Conservation (phyloP, 30 jellyfish, hydroid and myxozoan species). For the Hydractinia echinata region DNA sequence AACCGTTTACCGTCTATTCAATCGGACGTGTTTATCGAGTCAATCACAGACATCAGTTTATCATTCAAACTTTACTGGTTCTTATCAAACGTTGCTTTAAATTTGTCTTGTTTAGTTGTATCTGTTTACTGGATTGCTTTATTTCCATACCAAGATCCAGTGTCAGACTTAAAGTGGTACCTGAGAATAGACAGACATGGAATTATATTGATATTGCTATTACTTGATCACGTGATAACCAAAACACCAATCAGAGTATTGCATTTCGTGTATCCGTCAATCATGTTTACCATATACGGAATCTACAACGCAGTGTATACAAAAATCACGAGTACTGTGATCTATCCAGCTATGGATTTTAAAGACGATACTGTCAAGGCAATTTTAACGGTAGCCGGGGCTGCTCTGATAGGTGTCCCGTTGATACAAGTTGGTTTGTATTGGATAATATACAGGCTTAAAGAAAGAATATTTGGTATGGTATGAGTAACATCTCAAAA, state of each 20-base stretch:
- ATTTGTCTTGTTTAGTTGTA: not conserved
- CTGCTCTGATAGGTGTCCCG: slow-evolving; percentile 4
- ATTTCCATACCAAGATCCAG: not conserved
- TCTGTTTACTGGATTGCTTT: slow-evolving; percentile 21
- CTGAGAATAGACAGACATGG: slow-evolving; percentile 19
- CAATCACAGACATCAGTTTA: not conserved
- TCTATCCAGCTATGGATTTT: slow-evolving; percentile 18
- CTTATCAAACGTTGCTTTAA: slow-evolving; percentile 16
- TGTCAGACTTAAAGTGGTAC: slow-evolving; percentile 13
- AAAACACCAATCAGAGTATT: slow-evolving; percentile 30
- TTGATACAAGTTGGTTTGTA: slow-evolving; percentile 23
- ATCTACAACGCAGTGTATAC: slow-evolving; percentile 15
- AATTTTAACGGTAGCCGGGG: not conserved
- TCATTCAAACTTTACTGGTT: slow-evolving; percentile 19
- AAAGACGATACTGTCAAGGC: not conserved
- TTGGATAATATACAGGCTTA: slow-evolving; percentile 22
- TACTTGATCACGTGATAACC: slow-evolving; percentile 25
- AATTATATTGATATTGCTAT: slow-evolving; percentile 1
- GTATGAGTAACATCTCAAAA: not conserved
- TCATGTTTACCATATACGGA: slow-evolving; percentile 9
- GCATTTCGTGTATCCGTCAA: slow-evolving; percentile 34
- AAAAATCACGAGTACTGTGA: not conserved
- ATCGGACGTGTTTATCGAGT: slow-evolving; percentile 10
- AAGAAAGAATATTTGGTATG: slow-evolving; percentile 11
- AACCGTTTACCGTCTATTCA: not conserved